These are phyloP conservation scores for Empis stercorea DNA, from an alignment of 2,888 invertebrate species.

Conservation along the genomic window DNA sequence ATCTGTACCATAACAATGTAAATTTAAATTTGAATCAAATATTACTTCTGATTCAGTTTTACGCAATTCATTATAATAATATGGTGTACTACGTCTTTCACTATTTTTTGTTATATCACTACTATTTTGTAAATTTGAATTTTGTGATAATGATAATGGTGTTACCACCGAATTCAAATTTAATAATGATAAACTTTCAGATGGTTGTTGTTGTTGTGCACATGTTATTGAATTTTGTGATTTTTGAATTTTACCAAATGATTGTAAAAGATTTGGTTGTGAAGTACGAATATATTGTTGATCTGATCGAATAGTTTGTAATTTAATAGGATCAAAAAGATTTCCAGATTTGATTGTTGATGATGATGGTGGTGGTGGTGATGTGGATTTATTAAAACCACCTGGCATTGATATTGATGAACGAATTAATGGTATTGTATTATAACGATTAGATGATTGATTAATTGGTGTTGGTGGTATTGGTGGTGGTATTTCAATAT, in stretches of 20 bases:
- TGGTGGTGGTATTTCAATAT: slow-evolving; percentile 4
- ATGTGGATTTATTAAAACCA: slow-evolving; percentile 19
- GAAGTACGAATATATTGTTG: slow-evolving; percentile 21
- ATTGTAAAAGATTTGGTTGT: slow-evolving; percentile 26
- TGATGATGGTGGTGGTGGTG: neutral
- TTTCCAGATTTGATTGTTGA: neutral
- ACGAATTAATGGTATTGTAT: slow-evolving; percentile 30
- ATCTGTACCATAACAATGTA: slow-evolving; percentile 21
- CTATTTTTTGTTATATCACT: slow-evolving; percentile 15
- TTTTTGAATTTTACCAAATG: slow-evolving; percentile 7
- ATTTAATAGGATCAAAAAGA: too few relatives aligned
- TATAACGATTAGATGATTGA: slow-evolving; percentile 13
- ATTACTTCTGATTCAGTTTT: slow-evolving; percentile 24
- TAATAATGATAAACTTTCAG: slow-evolving; percentile 22
- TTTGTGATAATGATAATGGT: slow-evolving; percentile 15
- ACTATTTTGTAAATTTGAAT: slow-evolving; percentile 16
- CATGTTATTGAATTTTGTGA: too few relatives aligned
- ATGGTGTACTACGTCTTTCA: slow-evolving; percentile 32
- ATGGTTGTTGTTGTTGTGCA: slow-evolving; percentile 11
- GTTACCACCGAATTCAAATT: slow-evolving; percentile 19
- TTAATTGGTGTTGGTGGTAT: neutral
- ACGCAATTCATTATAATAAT: slow-evolving; percentile 33
- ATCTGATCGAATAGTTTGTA: too few relatives aligned
- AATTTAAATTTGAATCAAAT: slow-evolving; percentile 34
- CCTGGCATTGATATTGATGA: slow-evolving; percentile 34